These are phyloP conservation scores for Heliocidaris tuberculata DNA, from an alignment of 35 echinoderm and acorn worm genomes.

Conservation along the genomic window DNA sequence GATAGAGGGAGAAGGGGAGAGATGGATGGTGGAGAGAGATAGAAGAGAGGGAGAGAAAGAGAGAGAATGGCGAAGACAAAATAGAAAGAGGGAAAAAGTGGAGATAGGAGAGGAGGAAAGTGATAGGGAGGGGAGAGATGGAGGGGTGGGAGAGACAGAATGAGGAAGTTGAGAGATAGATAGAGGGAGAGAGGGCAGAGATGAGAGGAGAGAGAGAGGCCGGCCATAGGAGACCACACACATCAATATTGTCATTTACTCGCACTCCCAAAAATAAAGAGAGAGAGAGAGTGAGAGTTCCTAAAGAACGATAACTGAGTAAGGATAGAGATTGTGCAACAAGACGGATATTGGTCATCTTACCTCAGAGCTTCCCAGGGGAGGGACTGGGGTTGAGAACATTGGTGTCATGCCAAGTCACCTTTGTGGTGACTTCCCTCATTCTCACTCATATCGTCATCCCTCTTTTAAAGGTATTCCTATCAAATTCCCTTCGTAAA, in stretches of 20 bases:
- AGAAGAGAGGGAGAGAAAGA: not conserved
- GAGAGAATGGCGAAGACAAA: not conserved
- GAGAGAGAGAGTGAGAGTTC: too few species aligned
- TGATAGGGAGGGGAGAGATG: not conserved
- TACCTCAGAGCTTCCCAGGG: not conserved
- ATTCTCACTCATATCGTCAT: too few species aligned
- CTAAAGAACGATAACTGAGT: too few species aligned
- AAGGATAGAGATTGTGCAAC: not conserved
- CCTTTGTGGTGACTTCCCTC: not conserved
- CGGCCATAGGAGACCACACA: not conserved
- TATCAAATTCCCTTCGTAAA: too few species aligned
- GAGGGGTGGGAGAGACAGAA: not conserved
- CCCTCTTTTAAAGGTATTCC: too few species aligned
- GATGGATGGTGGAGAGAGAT: not conserved
- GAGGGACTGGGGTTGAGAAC: not conserved
- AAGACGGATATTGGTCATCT: constrained; percentile 14
- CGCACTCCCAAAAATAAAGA: too few species aligned
- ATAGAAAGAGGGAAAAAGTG: not conserved
- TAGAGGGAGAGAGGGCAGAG: not conserved
- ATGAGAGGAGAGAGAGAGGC: not conserved
- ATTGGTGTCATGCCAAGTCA: not conserved
- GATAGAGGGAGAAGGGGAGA: not conserved
- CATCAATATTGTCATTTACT: too few species aligned
- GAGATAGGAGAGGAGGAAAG: not conserved
- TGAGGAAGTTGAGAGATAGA: not conserved